Evolutionary conservation across 1,140 invertebrate species (phyloP), one percentile per base, ranked within the genome.

Genomic region (Dreissena polymorpha): DNA sequence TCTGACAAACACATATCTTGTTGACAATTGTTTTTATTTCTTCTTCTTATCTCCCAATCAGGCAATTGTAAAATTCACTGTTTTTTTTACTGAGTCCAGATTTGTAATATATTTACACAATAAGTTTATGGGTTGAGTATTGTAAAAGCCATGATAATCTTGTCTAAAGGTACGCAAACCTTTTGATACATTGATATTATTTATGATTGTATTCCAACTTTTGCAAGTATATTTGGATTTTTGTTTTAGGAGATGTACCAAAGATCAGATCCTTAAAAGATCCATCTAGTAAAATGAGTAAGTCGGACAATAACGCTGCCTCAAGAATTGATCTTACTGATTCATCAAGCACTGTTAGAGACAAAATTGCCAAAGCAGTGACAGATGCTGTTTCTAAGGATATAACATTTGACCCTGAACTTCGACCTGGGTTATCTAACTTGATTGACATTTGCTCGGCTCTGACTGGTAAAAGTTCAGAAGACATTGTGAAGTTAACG

Each of bases 201-300:
- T 39, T 39, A 5, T 39, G 3, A 8, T 39, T 39, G 39, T n/a
- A 39, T 39, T 39, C 39, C 8, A 39, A 39, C 2, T 39, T 39
- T 39, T 39, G 39, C 39, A 39, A 39, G 39, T 39, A 8, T 39
- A 39, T 8, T 39, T 39, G 39, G 39, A 39, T 39, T 39, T 39
- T 12, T 55, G 29, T 81, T 87, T 49, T 67, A 92, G 92, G 90
- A 64, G 86, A 90, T 23, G 73, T 87, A 12, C 50, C 88, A 14
- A 88, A 89, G 74, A 90, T 93, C 10, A 89, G 89, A 55, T 92
- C 90, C 85, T 82, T 93, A 2, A 51, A 88, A 21, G 85, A 90
- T 65, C 92, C 98, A 0, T 89, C 90, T 0, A 96, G 97, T 89
- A 99, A 99, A 94, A 99, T 99, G 99, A 99, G 98, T 10, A 99